Base-by-base conservation (phyloP, 1,140 invertebrate genomes). In the Eupeodes corollae region DNA sequence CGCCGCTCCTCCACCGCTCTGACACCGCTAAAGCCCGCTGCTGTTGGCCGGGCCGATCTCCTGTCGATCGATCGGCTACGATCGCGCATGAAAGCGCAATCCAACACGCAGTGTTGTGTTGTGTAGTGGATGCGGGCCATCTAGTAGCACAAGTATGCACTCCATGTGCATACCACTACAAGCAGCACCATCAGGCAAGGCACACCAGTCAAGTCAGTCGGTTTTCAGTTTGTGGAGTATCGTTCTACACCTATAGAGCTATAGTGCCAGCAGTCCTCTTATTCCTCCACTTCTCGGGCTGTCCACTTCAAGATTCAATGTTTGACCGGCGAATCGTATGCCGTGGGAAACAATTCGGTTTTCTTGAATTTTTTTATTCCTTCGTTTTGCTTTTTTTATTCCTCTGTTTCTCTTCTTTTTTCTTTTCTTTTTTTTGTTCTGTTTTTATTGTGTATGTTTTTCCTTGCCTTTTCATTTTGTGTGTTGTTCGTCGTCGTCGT, bases 331-430 rank as follows among this genome's bases (percentile, higher is more conserved):
- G 67, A 68, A 68, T 68, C 62, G 64, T 64, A 67, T 67, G 65
- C 65, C 65, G 65, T 68, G 65, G 65, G 65, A 68, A 68, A 68
- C 65, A 68, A 68, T 68, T 68, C 62, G 65, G 65, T 67, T 68
- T 63, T 67, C 56, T 66, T 66, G 58, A 56, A 61, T 52, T 55
- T 63, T 63, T 65, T 63, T 15, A 35, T n/a, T 35, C 14, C 14
- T 35, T 35, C 12, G 3, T 35, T 35, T 15, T 35, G 34, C 14
- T 35, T 58, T 55, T 44, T 42, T 50, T 16, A 14, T 56, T 58
- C 56, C 58, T 54, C 59, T 52, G 62, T 59, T 61, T 56, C 50
- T 53, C 48, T 52, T 46, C 48, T 50, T 51, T 45, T 51, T 42
- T 44, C 42, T 50, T 52, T 46, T 44, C 47, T 51, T 45, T 51